Evolutionary conservation across 2,797 vertebrate genomes (phyloP).

Genomic region (Discoglossus pictus): DNA sequence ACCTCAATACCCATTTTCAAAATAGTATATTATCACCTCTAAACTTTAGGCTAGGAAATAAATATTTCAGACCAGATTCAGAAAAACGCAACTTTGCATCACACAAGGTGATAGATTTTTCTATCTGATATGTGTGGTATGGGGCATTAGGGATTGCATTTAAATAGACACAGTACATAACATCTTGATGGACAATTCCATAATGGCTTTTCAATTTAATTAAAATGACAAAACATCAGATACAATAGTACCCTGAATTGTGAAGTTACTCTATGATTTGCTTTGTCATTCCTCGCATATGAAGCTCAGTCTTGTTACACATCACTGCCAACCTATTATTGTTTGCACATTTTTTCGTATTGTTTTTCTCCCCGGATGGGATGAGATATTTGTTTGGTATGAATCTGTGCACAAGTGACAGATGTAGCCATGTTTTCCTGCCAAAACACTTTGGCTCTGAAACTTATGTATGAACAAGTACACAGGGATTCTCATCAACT

Average conservation of each 20-base stretch:
- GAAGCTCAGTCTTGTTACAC: conserved; percentile 36
- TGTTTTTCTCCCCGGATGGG: conserved; percentile 34
- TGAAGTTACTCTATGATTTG: conserved; percentile 11
- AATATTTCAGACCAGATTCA: too few relatives aligned
- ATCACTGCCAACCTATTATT: conserved; percentile 45
- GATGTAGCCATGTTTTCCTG: conserved; percentile 29
- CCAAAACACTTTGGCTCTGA: conserved; percentile 33
- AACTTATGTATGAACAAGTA: conserved; percentile 9
- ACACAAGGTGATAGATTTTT: too few relatives aligned
- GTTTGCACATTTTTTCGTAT: conserved; percentile 40
- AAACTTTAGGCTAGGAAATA: too few relatives aligned
- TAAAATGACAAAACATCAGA: conserved; percentile 50
- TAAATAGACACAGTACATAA: conserved; percentile 12
- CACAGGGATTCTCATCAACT: background rate
- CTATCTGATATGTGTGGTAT: too few relatives aligned
- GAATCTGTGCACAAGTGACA: conserved; percentile 45
- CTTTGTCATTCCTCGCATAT: conserved; percentile 7
- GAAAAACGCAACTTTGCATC: too few relatives aligned
- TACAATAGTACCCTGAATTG: conserved; percentile 21
- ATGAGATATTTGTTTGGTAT: conserved; percentile 37
- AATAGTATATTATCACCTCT: too few relatives aligned
- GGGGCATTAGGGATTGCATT: conserved; percentile 26
- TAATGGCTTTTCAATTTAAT: conserved; percentile 47
- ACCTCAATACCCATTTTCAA: too few relatives aligned
- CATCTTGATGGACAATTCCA: conserved; percentile 49